Conservation (phyloP, 2,113 vertebrate species). For the Capreolus pygargus region DNA sequence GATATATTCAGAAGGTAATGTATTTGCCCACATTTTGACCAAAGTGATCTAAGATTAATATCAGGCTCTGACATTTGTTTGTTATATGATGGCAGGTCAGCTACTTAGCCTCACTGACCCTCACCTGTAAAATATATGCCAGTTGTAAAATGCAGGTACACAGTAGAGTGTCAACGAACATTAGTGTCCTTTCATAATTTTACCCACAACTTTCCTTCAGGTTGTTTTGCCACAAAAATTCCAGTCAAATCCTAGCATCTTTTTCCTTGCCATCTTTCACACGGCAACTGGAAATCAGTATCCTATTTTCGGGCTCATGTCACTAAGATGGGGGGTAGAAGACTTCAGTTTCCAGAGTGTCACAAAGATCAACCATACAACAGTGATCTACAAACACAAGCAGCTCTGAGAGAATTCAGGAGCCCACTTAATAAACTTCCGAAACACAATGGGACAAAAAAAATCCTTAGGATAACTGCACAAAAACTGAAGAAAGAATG, state of each 20-base stretch:
- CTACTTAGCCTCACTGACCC: background rate
- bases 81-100: background rate
- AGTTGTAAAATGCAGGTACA: background rate
- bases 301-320: background rate
- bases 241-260: background rate
- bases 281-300: background rate
- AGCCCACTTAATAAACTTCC: background rate
- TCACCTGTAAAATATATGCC: background rate
- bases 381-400: background rate
- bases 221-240: background rate
- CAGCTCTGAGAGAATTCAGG: background rate
- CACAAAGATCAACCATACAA: background rate
- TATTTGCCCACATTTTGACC: background rate
- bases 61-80: background rate
- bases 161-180: background rate
- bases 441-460: background rate
- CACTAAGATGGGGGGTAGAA: background rate
- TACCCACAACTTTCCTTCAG: background rate
- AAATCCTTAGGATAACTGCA: background rate
- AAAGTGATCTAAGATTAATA: background rate
- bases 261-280: background rate
- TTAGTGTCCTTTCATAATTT: background rate
- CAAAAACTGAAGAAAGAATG: background rate
- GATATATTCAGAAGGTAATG: background rate
- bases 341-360: background rate